Conservation (phyloP, 2,888 invertebrate genomes). For the Leistus spinibarbis region DNA sequence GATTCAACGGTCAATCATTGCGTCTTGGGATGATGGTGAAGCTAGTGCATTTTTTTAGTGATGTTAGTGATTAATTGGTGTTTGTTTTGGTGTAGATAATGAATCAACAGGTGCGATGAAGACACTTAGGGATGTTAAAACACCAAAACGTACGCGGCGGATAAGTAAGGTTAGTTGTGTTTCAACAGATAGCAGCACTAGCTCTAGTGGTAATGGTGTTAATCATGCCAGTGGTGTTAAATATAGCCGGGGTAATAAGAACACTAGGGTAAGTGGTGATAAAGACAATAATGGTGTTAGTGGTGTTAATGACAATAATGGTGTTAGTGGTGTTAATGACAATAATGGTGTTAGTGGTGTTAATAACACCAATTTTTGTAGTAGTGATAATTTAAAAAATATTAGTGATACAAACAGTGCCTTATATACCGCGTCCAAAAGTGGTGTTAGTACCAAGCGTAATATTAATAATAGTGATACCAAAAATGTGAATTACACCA, state of each 20-base stretch:
- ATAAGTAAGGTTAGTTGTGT: background rate
- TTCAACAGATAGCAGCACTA: background rate
- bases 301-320: background rate
- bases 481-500: no score
- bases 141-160: background rate
- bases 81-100: background rate
- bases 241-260: no score
- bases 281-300: no score
- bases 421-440: no score
- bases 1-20: background rate
- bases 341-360: background rate
- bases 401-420: background rate
- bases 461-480: no score
- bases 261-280: no score
- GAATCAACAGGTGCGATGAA: background rate
- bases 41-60: background rate
- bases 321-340: background rate
- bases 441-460: no score
- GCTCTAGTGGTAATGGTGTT: background rate
- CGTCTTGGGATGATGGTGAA: conserved; percentile 2
- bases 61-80: background rate
- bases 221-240: background rate
- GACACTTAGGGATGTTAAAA: background rate
- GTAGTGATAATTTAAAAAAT: background rate
- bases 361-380: no score